Conservation (phyloP, 2,888 invertebrate species). For the Noctua janthe region DNA sequence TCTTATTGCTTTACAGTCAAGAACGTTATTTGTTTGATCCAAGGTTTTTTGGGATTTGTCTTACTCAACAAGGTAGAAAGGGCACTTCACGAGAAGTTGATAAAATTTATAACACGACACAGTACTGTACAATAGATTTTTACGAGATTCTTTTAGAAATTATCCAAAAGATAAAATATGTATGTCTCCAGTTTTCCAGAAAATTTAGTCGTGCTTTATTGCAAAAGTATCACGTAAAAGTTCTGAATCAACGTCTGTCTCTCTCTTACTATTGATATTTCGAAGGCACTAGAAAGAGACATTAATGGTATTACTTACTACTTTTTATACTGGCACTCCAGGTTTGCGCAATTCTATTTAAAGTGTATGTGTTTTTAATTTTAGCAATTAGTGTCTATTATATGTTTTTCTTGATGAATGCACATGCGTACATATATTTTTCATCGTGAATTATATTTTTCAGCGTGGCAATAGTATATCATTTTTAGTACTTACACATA, state of each 20-base stretch:
- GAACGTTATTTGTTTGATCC: conserved; percentile 18
- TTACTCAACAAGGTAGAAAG: conserved; percentile 13
- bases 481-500: not conserved
- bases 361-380: not conserved
- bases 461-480: not conserved
- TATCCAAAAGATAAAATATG: not conserved
- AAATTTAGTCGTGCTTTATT: not conserved
- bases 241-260: conserved; percentile 40
- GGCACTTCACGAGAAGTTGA: conserved; percentile 13
- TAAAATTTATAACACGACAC: not conserved
- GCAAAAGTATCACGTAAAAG: not conserved
- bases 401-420: not conserved
- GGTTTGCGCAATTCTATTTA: not conserved
- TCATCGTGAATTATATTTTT: conserved; percentile 1
- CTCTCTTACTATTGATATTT: conserved; percentile 31
- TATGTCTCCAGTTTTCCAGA: not conserved
- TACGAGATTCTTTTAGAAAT: not conserved
- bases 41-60: conserved; percentile 12
- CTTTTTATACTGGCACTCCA: not conserved
- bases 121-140: not conserved
- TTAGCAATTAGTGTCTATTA: too few relatives aligned
- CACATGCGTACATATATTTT: not conserved
- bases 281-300: conserved; percentile 42
- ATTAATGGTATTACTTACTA: conserved; percentile 5
- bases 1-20: not conserved